phyloP scores from a whole-genome alignment of 2,888 invertebrate genomes.

The Synergus japonicus region DNA sequence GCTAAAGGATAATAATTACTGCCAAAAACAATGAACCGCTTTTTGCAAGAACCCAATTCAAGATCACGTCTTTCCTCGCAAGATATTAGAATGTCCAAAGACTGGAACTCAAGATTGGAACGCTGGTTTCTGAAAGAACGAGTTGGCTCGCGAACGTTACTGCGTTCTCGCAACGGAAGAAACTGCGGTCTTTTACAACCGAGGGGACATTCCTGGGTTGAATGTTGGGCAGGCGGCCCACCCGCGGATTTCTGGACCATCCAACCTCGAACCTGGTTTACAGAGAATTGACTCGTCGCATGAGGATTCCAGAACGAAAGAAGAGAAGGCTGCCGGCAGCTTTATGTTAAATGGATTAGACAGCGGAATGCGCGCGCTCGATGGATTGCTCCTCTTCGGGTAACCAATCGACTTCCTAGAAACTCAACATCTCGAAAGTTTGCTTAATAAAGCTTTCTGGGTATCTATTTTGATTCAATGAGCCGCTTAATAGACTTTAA shows the following conservation, averaged over 20 bases:
- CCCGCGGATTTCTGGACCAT: conserved; percentile 59
- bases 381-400: conserved; percentile 67
- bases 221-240: conserved; percentile 23
- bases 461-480: background rate
- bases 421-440: conserved; percentile 30
- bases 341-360: conserved; percentile 76
- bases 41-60: conserved; percentile 26
- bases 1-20: background rate
- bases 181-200: conserved; percentile 37
- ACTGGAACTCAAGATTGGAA: conserved; percentile 37
- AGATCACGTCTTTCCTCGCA: conserved; percentile 21
- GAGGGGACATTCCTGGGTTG: conserved; percentile 44
- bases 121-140: conserved; percentile 48
- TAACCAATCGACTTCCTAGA: conserved; percentile 52
- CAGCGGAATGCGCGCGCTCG: conserved; percentile 73
- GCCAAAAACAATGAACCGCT: conserved; percentile 8
- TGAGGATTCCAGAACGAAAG: conserved; percentile 58
- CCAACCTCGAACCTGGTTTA: conserved; percentile 61
- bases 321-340: conserved; percentile 60
- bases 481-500: background rate
- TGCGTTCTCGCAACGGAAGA: conserved; percentile 25
- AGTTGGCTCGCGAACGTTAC: conserved; percentile 26
- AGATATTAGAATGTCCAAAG: conserved; percentile 1
- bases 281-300: conserved; percentile 75
- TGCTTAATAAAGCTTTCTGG: conserved; percentile 15